A percentile compares a stretch with the other conserved stretches of the same genome.
Evolutionary conservation across 2,797 vertebrate genomes (phyloP).

Genomic region (Cryptoblepharus egeriae): DNA sequence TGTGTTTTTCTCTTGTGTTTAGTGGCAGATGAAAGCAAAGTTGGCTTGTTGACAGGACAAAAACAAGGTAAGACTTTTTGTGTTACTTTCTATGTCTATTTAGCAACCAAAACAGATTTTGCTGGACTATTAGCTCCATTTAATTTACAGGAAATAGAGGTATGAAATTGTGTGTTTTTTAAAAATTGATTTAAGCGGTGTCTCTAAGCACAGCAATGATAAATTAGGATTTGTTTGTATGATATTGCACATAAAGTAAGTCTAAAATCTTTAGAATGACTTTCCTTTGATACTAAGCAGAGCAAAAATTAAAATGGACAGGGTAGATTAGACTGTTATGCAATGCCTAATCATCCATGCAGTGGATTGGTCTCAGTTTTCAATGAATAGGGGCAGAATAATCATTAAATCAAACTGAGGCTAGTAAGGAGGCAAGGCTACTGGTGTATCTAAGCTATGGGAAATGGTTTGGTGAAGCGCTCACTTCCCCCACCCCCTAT

Average conservation of each 20-base stretch:
- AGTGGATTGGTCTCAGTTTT: neutral
- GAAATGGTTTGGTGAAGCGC: neutral
- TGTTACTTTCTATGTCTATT: constrained; percentile 26
- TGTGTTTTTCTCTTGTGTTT: constrained; percentile 66
- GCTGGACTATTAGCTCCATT: constrained; percentile 64
- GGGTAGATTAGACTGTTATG: constrained; percentile 2
- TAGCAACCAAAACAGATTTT: constrained; percentile 60
- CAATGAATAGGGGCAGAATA: neutral
- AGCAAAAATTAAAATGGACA: constrained; percentile 41
- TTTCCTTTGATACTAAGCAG: constrained; percentile 46
- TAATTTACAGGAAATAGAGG: constrained; percentile 59
- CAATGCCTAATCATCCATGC: neutral
- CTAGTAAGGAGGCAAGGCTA: neutral
- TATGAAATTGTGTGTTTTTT: constrained; percentile 51
- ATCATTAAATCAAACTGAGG: neutral
- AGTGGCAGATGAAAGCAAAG: constrained; percentile 94
- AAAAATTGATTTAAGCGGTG: constrained; percentile 65
- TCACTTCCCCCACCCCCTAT: no score
- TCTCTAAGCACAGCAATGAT: constrained; percentile 58
- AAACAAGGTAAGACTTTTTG: constrained; percentile 84
- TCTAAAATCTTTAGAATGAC: constrained; percentile 45
- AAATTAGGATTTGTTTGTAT: constrained; percentile 58
- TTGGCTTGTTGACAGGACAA: constrained; percentile 80
- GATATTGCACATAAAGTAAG: constrained; percentile 55
- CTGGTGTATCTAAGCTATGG: neutral